phyloP scores from a whole-genome alignment of 2,888 invertebrate genomes.

The Drosophila kanekoi region DNA sequence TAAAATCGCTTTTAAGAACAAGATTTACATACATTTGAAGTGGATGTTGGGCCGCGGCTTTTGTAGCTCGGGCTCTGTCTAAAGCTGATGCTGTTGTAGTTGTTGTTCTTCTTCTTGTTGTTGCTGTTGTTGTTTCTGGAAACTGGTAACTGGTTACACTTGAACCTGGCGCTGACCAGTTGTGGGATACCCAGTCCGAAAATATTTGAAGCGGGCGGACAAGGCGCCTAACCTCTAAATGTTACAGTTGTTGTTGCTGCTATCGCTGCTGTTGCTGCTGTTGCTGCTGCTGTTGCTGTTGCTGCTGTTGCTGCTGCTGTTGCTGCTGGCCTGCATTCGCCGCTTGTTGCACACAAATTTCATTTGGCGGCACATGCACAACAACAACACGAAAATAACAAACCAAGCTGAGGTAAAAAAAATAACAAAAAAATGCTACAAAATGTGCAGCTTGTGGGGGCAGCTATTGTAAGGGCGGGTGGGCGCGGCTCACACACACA shows the following conservation, averaged over 20 bases:
- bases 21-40: constrained; percentile 70
- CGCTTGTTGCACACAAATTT: constrained; percentile 72
- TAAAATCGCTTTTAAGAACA: constrained; percentile 51
- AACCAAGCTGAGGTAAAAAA: constrained; percentile 16
- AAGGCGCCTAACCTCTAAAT: constrained; percentile 44
- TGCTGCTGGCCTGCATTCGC: constrained; percentile 69
- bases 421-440: constrained; percentile 13
- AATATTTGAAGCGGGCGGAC: constrained; percentile 54
- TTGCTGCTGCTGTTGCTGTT: constrained; percentile 19
- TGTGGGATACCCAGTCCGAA: constrained; percentile 44
- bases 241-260: constrained; percentile 15
- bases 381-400: constrained; percentile 26
- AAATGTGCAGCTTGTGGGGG: constrained; percentile 6
- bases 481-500: constrained; percentile 11
- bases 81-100: constrained; percentile 3
- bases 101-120: neutral
- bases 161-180: constrained; percentile 67
- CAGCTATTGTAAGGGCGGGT: constrained; percentile 1
- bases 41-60: constrained; percentile 51
- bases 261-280: constrained; percentile 20
- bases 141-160: constrained; percentile 76
- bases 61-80: constrained; percentile 10
- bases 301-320: neutral
- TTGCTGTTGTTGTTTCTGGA: constrained; percentile 24
- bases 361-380: constrained; percentile 46